These are phyloP conservation scores for Galbula dea DNA, from an alignment of 2,113 vertebrate genomes.

Conservation along the genomic window DNA sequence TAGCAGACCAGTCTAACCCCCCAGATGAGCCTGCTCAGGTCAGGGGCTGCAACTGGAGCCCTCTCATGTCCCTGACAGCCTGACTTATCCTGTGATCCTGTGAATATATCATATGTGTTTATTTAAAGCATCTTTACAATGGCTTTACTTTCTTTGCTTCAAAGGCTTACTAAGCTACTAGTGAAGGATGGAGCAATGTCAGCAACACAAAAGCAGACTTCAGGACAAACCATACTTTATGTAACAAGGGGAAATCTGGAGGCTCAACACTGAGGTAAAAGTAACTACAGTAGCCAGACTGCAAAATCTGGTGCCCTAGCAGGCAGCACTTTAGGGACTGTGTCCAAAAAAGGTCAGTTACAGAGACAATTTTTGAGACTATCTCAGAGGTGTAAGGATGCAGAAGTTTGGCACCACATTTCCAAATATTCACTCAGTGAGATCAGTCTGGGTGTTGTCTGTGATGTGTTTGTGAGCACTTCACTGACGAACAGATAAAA, in stretches of 20 bases:
- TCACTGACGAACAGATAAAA: background rate
- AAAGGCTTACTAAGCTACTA: background rate
- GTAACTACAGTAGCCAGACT: background rate
- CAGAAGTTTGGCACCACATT: background rate
- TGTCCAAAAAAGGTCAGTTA: background rate
- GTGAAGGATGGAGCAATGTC: background rate
- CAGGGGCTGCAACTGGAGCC: background rate
- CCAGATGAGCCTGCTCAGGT: background rate
- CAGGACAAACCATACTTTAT: background rate
- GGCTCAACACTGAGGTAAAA: rapidly evolving
- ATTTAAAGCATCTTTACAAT: background rate
- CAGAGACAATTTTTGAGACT: background rate
- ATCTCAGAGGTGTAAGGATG: background rate
- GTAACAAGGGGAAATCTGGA: background rate
- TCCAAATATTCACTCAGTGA: background rate
- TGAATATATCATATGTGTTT: background rate
- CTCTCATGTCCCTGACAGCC: background rate
- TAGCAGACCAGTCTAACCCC: rapidly evolving
- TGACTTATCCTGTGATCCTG: background rate
- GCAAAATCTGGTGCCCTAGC: background rate
- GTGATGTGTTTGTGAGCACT: background rate
- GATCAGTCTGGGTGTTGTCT: background rate
- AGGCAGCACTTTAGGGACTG: background rate
- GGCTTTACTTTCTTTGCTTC: background rate
- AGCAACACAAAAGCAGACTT: background rate